Base-by-base conservation (phyloP, 2,888 invertebrate species). In the Eucera pruinosa region DNA sequence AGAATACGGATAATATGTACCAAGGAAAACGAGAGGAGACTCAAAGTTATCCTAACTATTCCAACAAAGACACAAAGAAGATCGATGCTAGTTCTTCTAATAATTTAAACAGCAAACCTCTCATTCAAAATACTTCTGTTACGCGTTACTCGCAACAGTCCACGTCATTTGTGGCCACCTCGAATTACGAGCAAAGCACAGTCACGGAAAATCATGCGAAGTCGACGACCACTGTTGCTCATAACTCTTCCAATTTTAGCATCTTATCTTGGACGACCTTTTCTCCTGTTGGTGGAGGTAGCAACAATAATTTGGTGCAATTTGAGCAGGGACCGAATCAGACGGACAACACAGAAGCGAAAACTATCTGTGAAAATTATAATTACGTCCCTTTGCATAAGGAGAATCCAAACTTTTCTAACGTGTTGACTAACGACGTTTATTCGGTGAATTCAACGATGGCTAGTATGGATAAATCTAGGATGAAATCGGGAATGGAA, bases 221-320 rank as follows among this genome's bases (percentile, higher is more conserved):
- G 72, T 88, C 90, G 23, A 92, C 91, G 0, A 91, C 87, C 18
- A 88, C 92, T 0, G 89, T 91, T 15, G 92, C 92, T 39, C 90
- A 91, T 39, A 92, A 90, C 78, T 89, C 92, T 2, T 92, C 92
- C 0, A 92, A 91, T 68, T 92, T 92, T 70, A 92, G 92, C 66
- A 92, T 92, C 54, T 78, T 92, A 7, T 92, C 92, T 2, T 92
- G 92, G 92, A 92, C 92, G 0, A 92, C 91, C 0, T 88, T 91
- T 41, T 91, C 92, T 3, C 91, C 91, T 2, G 84, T 86, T 11
- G 84, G 84, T 13, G 84, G 87, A 0, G 71, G 67, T 7, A 81
- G 69, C 33, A 81, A 79, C 11, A 84, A 84, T 25, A 87, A 85
- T 67, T 18, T 80, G n/a, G 86, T 83, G 25, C 88, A 88, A 15